Base-by-base conservation (phyloP, 2,888 invertebrate species). In the Dryobotodes eremita region DNA sequence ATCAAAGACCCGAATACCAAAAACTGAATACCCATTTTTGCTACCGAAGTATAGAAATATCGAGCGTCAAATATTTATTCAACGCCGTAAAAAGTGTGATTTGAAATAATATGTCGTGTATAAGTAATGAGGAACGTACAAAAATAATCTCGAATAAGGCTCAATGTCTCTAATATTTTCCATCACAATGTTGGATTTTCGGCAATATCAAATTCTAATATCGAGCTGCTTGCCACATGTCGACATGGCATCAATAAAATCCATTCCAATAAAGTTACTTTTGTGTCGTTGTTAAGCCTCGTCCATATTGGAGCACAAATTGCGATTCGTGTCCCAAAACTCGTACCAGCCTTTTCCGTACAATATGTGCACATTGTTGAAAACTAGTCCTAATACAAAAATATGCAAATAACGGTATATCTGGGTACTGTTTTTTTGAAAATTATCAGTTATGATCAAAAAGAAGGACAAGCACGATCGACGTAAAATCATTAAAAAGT, bases 161-260 rank as follows among this genome's bases (percentile, higher is more conserved):
- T 77, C 71, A 64, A 50, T 82, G 84, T 74, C 68, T 81, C 83
- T 81, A 88, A 86, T 88, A 88, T 82, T 82, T 87, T 84, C 86
- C 82, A 82, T 85, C 77, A 85, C 85, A 86, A 77, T 88, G 86
- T 87, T 80, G 57, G 76, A 82, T 77, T 84, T 88, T 86, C 59
- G 84, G 79, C 86, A 83, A 89, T 86, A 88, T 88, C 85, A 73
- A 79, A 86, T 86, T 83, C 82, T 88, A 87, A 87, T 89, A 88
- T 86, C 83, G 57, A 77, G 73, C 75, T 71, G 71, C 64, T 84
- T 86, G 89, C 86, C 88, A 88, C 82, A 86, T 88, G 89, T 87
- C 87, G 88, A 89, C 88, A 89, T 72, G 88, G 83, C 66, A 83
- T 85, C 89, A 89, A 89, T 88, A 89, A 87, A 83, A 87, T 89